Conservation (phyloP, 2,888 invertebrate species). For the Argyresthia albistria region DNA sequence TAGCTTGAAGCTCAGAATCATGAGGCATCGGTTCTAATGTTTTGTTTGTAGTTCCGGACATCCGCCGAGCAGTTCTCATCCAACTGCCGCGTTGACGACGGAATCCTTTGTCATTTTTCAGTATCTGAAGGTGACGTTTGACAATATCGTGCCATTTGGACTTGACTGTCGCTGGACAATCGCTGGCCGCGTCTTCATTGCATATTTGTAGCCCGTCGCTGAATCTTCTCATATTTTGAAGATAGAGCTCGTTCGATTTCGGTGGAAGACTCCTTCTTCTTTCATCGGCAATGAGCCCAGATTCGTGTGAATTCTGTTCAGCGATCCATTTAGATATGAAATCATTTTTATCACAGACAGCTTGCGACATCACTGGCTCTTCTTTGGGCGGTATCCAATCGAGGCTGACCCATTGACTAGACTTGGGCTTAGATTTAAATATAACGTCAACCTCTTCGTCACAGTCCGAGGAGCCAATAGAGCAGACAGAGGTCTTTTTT, state of each 20-base stretch:
- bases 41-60: constrained; percentile 50
- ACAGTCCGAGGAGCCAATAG: constrained; percentile 66
- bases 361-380: constrained; percentile 62
- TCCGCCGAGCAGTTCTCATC: constrained; percentile 58
- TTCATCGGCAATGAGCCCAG: constrained; percentile 55
- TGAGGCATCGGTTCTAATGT: constrained; percentile 35
- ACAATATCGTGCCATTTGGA: constrained; percentile 70
- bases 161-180: constrained; percentile 63
- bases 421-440: constrained; percentile 71
- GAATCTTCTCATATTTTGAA: constrained; percentile 64
- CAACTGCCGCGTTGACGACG: constrained; percentile 61
- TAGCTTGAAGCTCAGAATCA: constrained; percentile 59
- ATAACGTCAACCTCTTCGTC: constrained; percentile 69
- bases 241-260: constrained; percentile 63
- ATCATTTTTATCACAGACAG: constrained; percentile 70
- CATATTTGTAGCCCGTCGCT: constrained; percentile 66
- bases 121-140: constrained; percentile 58
- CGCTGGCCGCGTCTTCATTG: constrained; percentile 66
- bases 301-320: constrained; percentile 61
- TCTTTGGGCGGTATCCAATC: constrained; percentile 70
- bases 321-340: constrained; percentile 69
- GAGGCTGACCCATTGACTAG: constrained; percentile 71
- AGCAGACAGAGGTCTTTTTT: constrained; percentile 67
- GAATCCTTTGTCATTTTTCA: constrained; percentile 62
- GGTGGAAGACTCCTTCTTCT: constrained; percentile 64